These are phyloP conservation scores for Pissodes strobi DNA, from an alignment of 1,140 invertebrate genomes.

Conservation along the genomic window DNA sequence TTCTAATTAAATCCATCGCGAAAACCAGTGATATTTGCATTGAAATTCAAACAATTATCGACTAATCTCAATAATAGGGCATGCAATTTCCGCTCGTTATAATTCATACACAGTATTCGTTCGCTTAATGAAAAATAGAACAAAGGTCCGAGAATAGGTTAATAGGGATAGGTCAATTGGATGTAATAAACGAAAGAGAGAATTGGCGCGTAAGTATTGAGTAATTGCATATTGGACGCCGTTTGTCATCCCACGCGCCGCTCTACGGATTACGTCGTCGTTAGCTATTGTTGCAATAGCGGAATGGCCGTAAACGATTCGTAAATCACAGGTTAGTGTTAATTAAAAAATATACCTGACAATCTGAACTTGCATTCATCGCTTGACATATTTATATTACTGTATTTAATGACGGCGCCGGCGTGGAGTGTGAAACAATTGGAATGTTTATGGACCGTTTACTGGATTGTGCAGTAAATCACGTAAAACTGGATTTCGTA, in stretches of 20 bases:
- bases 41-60: too few species aligned
- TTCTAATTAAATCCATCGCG: too few species aligned
- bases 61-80: too few species aligned
- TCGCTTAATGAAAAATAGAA: too few species aligned
- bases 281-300: slow-evolving; percentile 25
- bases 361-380: slow-evolving; percentile 5
- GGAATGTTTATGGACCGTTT: too few species aligned
- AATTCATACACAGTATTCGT: too few species aligned
- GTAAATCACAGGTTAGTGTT: slow-evolving; percentile 19
- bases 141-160: slow-evolving; percentile 28
- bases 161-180: slow-evolving; percentile 43
- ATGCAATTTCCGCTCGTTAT: too few species aligned
- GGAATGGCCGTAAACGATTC: slow-evolving; percentile 19
- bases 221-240: slow-evolving; percentile 45
- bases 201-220: slow-evolving; percentile 43
- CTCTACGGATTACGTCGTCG: slow-evolving; percentile 29
- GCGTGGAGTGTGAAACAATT: too few species aligned
- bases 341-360: slow-evolving; percentile 21
- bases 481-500: too few species aligned
- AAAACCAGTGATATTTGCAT: too few species aligned
- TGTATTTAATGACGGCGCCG: too few species aligned
- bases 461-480: too few species aligned
- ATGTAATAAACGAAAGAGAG: slow-evolving; percentile 39
- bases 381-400: background rate
- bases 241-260: slow-evolving; percentile 40